Base-by-base conservation (phyloP, 2,113 vertebrate genomes). In the Callithrix jacchus region DNA sequence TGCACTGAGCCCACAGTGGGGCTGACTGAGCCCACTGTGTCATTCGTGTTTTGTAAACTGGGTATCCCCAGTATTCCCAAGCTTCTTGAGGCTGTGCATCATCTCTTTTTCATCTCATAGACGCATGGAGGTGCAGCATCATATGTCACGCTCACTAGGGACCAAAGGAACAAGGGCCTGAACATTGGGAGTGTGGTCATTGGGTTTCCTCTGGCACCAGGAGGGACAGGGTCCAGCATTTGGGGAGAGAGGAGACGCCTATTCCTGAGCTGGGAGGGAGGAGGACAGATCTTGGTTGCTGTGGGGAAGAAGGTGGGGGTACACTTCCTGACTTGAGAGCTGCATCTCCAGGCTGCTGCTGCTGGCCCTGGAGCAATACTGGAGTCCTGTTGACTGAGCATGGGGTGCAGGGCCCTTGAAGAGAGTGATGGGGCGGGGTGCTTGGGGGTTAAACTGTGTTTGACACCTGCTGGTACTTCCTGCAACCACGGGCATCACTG, bases 31-130 rank as follows among this genome's bases (percentile, higher is more conserved):
- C n/a, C n/a, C n/a, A n/a, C n/a, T n/a, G 25, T 17, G 0, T n/a
- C 77, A 11, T 5, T 52, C 37, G 58, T 77, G 8, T 0, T 87
- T 64, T 80, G 23, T 23, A 86, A 40, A 42, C 47, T 37, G 0
- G 0, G 8, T 30, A 7, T 2, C 23, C 35, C 61, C 9, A 21
- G 12, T 14, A 2, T 8, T 2, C 49, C 84, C 45, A 35, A 3
- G 58, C 66, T 90, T 85, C 68, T 45, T 54, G 54, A 70, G 18
- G 6, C 54, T 68, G 1, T 1, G 5, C 2, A 1, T 64, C 45
- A 1, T n/a, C 81, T 89, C 45, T 21, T 79, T 35, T n/a, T 11
- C 40, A 8, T 64, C 52, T n/a, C 64, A 5, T 8, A 17, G 64
- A 25, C 23, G 13, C 8, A 1, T 6, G 37, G 88, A 52, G 23